phyloP scores from a whole-genome alignment of 37 sponge, comb jelly and placozoan species.

The Amphimedon queenslandica region DNA sequence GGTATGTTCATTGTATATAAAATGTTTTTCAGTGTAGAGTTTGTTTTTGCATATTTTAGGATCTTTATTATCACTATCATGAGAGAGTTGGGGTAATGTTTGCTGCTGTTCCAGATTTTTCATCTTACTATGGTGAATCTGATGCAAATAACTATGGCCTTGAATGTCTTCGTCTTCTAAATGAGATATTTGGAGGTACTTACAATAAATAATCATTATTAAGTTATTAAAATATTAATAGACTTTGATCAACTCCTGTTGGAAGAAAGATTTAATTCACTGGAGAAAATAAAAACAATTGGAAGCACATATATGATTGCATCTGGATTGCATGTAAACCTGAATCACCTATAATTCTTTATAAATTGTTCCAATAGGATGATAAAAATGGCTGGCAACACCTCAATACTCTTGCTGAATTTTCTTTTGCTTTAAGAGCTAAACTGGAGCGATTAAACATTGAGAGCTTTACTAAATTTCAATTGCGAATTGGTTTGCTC shows the following conservation, averaged over 20 bases:
- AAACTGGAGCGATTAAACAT: constrained; percentile 63
- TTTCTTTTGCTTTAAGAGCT: constrained; percentile 70
- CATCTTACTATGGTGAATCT: constrained; percentile 72
- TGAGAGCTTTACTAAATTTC: constrained; percentile 65
- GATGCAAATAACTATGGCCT: constrained; percentile 69
- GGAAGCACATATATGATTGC: constrained; percentile 85
- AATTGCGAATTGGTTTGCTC: constrained; percentile 62
- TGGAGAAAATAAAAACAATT: constrained; percentile 88
- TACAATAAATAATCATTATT: no score
- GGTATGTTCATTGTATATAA: not conserved
- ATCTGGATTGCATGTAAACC: constrained; percentile 35
- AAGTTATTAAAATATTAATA: no score
- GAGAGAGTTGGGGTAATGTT: constrained; percentile 83
- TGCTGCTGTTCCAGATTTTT: constrained; percentile 77
- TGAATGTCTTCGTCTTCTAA: constrained; percentile 80
- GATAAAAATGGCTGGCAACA: constrained; percentile 29
- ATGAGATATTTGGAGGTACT: constrained; percentile 77
- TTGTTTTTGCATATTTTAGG: constrained; percentile 12
- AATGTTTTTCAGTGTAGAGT: not conserved
- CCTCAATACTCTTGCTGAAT: constrained; percentile 49
- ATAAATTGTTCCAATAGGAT: not conserved
- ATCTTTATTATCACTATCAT: constrained; percentile 59
- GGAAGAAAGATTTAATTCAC: constrained; percentile 24
- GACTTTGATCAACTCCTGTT: constrained; percentile 44
- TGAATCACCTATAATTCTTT: not conserved